phyloP scores from a whole-genome alignment of 2,888 invertebrate genomes.

The Acanthopleura granulata region DNA sequence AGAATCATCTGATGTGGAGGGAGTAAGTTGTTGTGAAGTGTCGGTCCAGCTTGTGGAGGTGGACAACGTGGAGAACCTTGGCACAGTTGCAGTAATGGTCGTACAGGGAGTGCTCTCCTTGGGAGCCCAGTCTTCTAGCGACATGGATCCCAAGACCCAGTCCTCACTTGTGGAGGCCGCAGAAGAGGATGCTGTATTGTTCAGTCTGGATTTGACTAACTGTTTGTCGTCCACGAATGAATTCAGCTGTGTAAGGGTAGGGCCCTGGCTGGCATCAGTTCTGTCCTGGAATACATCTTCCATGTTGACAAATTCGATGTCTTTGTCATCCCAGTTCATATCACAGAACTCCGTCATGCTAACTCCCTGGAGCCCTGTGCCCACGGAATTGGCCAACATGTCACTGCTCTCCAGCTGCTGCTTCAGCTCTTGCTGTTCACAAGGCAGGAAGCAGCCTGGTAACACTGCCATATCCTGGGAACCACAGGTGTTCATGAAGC shows the following conservation, averaged over 20 bases:
- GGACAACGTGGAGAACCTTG: neutral
- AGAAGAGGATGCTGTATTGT: neutral
- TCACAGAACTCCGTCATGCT: neutral
- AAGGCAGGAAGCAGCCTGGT: neutral
- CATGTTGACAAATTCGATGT: constrained; percentile 8
- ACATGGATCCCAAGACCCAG: neutral
- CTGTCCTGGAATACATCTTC: constrained; percentile 28
- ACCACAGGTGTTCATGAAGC: constrained; percentile 36
- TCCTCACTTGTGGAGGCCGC: constrained; percentile 5
- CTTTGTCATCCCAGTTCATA: constrained; percentile 16
- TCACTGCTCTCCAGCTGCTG: constrained; percentile 46
- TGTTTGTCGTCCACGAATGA: constrained; percentile 30
- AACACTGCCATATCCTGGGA: neutral
- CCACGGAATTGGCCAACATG: constrained; percentile 23
- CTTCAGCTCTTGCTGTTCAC: constrained; percentile 49
- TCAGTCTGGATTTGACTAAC: neutral
- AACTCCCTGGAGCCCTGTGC: neutral
- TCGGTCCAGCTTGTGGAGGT: neutral
- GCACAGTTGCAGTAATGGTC: neutral
- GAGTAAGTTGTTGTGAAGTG: neutral
- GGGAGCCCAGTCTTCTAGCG: neutral
- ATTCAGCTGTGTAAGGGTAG: constrained; percentile 53
- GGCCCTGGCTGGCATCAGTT: constrained; percentile 29
- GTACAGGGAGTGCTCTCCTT: neutral
- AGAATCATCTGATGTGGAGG: neutral